A percentile compares a stretch with the other conserved stretches of the same genome.
Conservation (phyloP, 2,888 invertebrate species). For the Bembecia ichneumoniformis region DNA sequence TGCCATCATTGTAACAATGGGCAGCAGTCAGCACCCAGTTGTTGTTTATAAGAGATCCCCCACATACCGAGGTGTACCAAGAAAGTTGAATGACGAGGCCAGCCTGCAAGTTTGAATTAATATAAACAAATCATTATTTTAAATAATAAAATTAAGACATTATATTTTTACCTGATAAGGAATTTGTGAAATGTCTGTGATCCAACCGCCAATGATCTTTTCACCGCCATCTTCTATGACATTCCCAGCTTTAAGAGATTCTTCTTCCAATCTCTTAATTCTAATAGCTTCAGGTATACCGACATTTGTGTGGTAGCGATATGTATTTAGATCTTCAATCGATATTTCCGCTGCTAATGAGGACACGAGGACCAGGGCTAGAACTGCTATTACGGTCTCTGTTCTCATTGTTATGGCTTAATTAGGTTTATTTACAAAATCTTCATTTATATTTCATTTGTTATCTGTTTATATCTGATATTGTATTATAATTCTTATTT, state of each 20-base stretch:
- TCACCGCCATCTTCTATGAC: background rate
- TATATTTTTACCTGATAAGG: constrained; percentile 10
- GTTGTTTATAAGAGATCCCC: constrained; percentile 27
- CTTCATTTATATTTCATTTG: too few relatives aligned
- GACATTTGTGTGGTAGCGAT: constrained; percentile 5
- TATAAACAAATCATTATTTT: background rate
- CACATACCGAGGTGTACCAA: constrained; percentile 32
- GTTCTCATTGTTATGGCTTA: too few relatives aligned
- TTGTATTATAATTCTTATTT: too few relatives aligned
- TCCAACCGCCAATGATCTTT: constrained; percentile 8
- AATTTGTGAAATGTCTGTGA: constrained; percentile 3
- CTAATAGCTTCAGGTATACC: constrained; percentile 7
- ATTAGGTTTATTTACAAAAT: too few relatives aligned
- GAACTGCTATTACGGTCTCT: too few relatives aligned
- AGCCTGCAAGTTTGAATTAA: constrained; percentile 17
- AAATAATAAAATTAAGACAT: too few relatives aligned
- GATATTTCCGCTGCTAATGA: too few relatives aligned
- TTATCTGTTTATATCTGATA: too few relatives aligned
- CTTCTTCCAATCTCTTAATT: constrained; percentile 3
- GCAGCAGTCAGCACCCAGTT: constrained; percentile 12
- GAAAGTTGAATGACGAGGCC: constrained; percentile 29
- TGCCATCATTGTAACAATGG: constrained; percentile 4
- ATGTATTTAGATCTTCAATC: too few relatives aligned
- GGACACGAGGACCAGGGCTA: too few relatives aligned
- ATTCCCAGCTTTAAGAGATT: background rate